Evolutionary conservation across 2,888 invertebrate species (phyloP).

Genomic region (Branchellion lobata): DNA sequence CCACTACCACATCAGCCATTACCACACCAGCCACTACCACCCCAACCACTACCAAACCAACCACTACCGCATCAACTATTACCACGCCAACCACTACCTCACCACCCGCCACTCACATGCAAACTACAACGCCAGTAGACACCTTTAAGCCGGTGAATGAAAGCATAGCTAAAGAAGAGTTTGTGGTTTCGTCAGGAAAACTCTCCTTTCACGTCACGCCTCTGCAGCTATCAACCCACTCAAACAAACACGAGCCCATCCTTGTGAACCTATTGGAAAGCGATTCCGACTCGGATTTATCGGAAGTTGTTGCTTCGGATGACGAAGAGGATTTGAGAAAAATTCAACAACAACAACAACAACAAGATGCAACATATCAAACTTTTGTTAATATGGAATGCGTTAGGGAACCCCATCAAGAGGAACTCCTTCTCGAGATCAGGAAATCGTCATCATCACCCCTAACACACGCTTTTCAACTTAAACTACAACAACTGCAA

Average conservation of each 20-base stretch:
- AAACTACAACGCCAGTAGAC: not conserved
- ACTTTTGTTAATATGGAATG: not conserved
- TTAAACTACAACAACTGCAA: constrained; percentile 17
- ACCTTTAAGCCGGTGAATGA: not conserved
- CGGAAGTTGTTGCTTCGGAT: not conserved
- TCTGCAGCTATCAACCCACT: not conserved
- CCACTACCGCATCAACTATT: too few relatives aligned
- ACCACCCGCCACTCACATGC: not conserved
- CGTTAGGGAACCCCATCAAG: not conserved
- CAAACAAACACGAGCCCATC: not conserved
- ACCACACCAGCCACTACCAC: too few relatives aligned
- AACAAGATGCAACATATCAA: too few relatives aligned
- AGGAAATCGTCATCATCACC: not conserved
- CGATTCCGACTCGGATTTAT: constrained; percentile 22
- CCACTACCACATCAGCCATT: too few relatives aligned
- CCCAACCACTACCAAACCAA: too few relatives aligned
- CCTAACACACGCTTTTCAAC: not conserved
- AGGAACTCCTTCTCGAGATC: not conserved
- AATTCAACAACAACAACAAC: not conserved
- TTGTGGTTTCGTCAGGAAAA: not conserved
- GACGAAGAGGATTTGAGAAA: not conserved
- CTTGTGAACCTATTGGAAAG: constrained; percentile 27
- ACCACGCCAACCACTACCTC: too few relatives aligned
- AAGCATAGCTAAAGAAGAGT: not conserved
- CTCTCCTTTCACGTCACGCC: not conserved